These are phyloP conservation scores for Cosmia pyralina DNA, from an alignment of 2,888 invertebrate genomes.

Conservation along the genomic window DNA sequence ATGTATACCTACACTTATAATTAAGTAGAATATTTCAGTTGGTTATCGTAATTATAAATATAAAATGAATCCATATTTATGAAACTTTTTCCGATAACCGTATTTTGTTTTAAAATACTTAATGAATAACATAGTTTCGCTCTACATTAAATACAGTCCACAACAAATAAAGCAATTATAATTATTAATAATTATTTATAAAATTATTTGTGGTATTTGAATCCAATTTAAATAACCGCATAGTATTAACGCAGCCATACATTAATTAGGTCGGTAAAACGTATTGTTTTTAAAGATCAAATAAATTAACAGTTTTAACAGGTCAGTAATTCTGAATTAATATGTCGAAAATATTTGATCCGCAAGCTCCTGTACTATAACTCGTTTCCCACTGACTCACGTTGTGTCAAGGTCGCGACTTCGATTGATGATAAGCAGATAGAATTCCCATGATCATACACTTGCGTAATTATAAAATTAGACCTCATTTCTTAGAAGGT, in stretches of 20 bases:
- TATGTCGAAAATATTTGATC: background rate
- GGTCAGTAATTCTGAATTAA: constrained; percentile 4
- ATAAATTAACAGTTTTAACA: constrained; percentile 1
- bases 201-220: constrained; percentile 25
- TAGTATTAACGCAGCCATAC: constrained; percentile 6
- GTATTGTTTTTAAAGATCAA: constrained; percentile 1
- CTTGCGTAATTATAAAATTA: constrained; percentile 35
- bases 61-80: background rate
- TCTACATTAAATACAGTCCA: constrained; percentile 1
- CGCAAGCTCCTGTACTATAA: constrained; percentile 46
- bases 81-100: background rate
- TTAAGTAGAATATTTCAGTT: constrained; percentile 2
- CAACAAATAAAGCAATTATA: constrained; percentile 9
- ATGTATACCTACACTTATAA: background rate
- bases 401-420: constrained; percentile 76
- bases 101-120: constrained; percentile 17
- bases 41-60: background rate
- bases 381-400: constrained; percentile 70
- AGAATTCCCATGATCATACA: constrained; percentile 58
- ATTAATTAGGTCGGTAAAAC: constrained; percentile 6
- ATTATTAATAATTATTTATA: background rate
- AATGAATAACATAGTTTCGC: constrained; percentile 12
- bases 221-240: constrained; percentile 28
- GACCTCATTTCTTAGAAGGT: constrained; percentile 12
- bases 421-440: constrained; percentile 77